These are phyloP conservation scores for Myanophis thanlyinensis DNA, from an alignment of 2,113 vertebrate genomes.

Conservation along the genomic window DNA sequence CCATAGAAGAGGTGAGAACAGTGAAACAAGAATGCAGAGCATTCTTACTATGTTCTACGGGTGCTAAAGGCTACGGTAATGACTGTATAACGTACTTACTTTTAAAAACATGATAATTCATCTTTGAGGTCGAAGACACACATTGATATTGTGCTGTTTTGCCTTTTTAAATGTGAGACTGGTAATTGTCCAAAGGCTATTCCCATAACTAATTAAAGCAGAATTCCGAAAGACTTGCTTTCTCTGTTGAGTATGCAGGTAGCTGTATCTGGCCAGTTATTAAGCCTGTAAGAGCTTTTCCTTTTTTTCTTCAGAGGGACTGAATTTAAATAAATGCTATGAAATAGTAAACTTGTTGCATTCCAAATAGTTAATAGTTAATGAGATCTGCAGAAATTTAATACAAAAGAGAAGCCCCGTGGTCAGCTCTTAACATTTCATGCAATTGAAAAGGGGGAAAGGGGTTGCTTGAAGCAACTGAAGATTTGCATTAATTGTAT, in stretches of 20 bases:
- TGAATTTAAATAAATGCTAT: not conserved
- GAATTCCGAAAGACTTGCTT: not conserved
- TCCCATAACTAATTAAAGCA: not conserved
- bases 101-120: not conserved
- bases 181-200: not conserved
- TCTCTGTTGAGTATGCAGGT: not conserved
- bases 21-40: not conserved
- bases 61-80: not conserved
- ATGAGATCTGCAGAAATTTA: not conserved
- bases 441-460: not conserved
- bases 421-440: not conserved
- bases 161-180: not conserved
- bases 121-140: not conserved
- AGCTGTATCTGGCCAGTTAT: not conserved
- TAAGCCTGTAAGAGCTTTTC: not conserved
- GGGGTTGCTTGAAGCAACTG: not conserved
- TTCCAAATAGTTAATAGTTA: not conserved
- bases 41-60: not conserved
- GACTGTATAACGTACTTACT: conserved; percentile 5
- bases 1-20: conserved; percentile 89
- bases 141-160: not conserved
- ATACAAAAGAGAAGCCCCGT: not conserved
- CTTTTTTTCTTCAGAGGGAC: not conserved
- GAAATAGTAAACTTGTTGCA: not conserved
- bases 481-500: not conserved